Percentiles rank a stretch among this genome's conserved stretches.
These are phyloP conservation scores for Taurulus bubalis DNA, from an alignment of 2,113 vertebrate species.

Conservation along the genomic window DNA sequence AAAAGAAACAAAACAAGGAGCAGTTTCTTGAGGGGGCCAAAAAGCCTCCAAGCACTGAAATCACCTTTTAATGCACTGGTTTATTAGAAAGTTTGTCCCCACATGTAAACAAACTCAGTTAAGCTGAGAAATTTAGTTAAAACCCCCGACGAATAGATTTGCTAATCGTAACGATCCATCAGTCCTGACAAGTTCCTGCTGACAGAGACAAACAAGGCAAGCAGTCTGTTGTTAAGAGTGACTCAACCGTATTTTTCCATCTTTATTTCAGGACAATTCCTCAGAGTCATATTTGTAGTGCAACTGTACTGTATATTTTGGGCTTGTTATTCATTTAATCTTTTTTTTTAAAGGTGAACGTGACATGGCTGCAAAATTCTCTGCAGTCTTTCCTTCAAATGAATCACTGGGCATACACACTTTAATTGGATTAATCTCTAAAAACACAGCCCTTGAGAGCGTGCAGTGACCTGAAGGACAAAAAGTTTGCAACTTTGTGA, in stretches of 20 bases:
- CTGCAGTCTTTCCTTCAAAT: neutral
- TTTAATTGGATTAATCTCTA: neutral
- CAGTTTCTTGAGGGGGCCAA: neutral
- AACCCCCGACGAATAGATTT: conserved; percentile 12
- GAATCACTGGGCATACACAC: neutral
- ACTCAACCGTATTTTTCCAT: neutral
- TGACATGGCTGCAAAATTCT: neutral
- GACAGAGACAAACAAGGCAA: conserved; percentile 33
- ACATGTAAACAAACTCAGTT: conserved; percentile 27
- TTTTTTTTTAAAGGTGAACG: neutral
- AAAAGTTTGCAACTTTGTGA: neutral
- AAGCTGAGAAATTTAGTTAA: neutral
- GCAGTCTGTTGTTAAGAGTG: conserved; percentile 3
- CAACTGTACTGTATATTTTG: neutral
- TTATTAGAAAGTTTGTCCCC: conserved; percentile 27
- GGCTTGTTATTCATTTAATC: neutral
- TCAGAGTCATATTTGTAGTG: neutral
- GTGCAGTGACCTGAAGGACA: neutral
- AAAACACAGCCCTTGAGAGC: neutral
- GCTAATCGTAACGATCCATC: conserved; percentile 30
- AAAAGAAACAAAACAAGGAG: conserved; percentile 26
- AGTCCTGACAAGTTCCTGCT: conserved; percentile 33
- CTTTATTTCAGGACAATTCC: neutral
- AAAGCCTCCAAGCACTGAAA: neutral
- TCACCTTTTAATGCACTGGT: conserved; percentile 35